These are phyloP conservation scores for Drosophila rufa DNA, from an alignment of 1,140 invertebrate genomes.

Conservation along the genomic window DNA sequence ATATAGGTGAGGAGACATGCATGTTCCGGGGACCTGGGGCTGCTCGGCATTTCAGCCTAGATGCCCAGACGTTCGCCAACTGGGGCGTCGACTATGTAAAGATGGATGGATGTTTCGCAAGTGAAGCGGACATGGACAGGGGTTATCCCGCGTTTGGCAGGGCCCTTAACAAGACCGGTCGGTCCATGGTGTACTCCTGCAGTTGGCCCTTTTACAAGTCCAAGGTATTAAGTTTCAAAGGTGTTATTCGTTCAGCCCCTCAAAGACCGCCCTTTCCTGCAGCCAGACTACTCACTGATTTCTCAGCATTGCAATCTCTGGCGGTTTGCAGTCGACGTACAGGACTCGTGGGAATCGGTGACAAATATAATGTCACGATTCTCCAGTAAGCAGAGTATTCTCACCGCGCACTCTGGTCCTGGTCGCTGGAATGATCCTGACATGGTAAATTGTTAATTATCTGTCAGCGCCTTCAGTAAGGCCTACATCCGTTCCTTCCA, in stretches of 20 bases:
- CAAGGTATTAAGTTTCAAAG: constrained; percentile 84
- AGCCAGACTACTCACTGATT: constrained; percentile 95
- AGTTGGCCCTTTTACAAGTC: constrained; percentile 98
- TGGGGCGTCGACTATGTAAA: constrained; percentile 99
- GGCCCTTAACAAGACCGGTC: constrained; percentile 53
- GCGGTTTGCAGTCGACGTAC: constrained; percentile 97
- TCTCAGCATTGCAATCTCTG: constrained; percentile 96
- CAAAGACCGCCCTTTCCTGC: constrained; percentile 17
- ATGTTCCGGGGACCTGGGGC: constrained; percentile 97
- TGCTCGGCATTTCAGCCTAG: constrained; percentile 91
- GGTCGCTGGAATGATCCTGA: constrained; percentile 99
- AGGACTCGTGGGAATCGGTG: constrained; percentile 96
- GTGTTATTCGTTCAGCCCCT: constrained; percentile 87
- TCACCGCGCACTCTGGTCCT: constrained; percentile 95
- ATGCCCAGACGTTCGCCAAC: constrained; percentile 96
- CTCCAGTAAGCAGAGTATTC: constrained; percentile 93
- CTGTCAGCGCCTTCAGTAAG: not conserved
- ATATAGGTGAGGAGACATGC: constrained; percentile 97
- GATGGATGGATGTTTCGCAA: constrained; percentile 96
- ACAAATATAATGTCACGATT: constrained; percentile 96
- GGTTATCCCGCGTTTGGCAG: constrained; percentile 60
- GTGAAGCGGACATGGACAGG: constrained; percentile 27
- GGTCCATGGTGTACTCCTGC: constrained; percentile 96
- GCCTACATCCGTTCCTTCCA: constrained; percentile 68
- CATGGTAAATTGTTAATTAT: constrained; percentile 89